phyloP scores from a whole-genome alignment of 2,888 invertebrate genomes.

The Hemistola chrysoprasaria region DNA sequence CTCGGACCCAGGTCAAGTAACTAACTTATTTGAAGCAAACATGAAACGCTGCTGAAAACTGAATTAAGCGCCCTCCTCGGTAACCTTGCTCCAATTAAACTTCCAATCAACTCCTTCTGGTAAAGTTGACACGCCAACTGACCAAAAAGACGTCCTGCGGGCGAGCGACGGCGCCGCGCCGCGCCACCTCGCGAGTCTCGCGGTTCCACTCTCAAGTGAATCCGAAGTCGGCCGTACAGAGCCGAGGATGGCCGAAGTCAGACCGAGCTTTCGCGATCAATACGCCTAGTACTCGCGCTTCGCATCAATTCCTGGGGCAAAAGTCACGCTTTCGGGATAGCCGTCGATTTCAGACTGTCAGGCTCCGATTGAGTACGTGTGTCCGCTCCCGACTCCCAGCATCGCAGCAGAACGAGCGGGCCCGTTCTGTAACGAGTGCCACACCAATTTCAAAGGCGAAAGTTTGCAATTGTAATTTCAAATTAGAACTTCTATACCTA shows the following conservation, averaged over 20 bases:
- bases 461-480: conserved; percentile 30
- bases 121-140: conserved; percentile 72
- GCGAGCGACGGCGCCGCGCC: conserved; percentile 40
- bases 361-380: conserved; percentile 55
- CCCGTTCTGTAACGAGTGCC: conserved; percentile 49
- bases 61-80: conserved; percentile 43
- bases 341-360: conserved; percentile 72
- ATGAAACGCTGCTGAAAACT: conserved; percentile 39
- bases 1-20: conserved; percentile 30
- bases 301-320: conserved; percentile 76
- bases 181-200: conserved; percentile 26
- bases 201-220: conserved; percentile 51
- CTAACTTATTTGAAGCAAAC: conserved; percentile 33
- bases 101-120: conserved; percentile 68
- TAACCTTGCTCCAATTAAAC: conserved; percentile 79
- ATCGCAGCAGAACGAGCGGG: conserved; percentile 17
- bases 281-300: conserved; percentile 64
- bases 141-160: conserved; percentile 56
- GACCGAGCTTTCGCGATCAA: conserved; percentile 71
- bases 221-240: conserved; percentile 64
- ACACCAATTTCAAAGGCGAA: conserved; percentile 37
- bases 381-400: conserved; percentile 14
- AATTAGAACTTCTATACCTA: too few species aligned
- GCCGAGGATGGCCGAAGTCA: conserved; percentile 67
- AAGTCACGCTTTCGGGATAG: conserved; percentile 77